Base-by-base conservation (phyloP, 2,888 invertebrate genomes). In the Catocala fraxini region DNA sequence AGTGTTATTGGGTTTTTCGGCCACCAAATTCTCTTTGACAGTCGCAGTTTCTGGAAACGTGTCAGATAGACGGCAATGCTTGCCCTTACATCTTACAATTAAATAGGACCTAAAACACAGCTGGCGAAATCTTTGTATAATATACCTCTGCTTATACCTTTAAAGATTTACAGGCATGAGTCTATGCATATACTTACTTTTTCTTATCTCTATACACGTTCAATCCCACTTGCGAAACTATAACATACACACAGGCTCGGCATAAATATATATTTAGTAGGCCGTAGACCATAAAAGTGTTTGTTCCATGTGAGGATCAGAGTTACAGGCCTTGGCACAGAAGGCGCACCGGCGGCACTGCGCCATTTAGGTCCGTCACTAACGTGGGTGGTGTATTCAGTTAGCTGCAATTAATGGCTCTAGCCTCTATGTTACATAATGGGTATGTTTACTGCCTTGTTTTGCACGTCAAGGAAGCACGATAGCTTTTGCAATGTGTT, bases 241-340 rank as follows among this genome's bases (percentile, higher is more conserved):
- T 39, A 13, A 47, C 25, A 47, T 9, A 25, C 33, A 47, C 25
- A 5, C 12, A 35, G 9, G 6, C 51, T 35, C 35, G 7, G 35
- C 12, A 15, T 35, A 51, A 43, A 58, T 33, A 59, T 41, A 5
- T 39, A 39, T 39, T 42, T 51, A 46, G 47, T 47, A 41, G 45
- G 46, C 42, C 43, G 33, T 57, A 57, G 35, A 39, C 49, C n/a
- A 35, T 53, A 52, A 13, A 54, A 35, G 43, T 57, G 45, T 39
- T 45, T 51, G 25, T 25, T 52, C 39, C 39, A 47, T 47, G 45
- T 34, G 51, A 43, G 55, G 49, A 49, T 12, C 39, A 33, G 48
- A 54, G 42, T 45, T 10, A 48, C 34, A 48, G 25, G 48, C 60
- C 51, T 60, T 60, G 55, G 55, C 60, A 60, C 60, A 34, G 55